Evolutionary conservation across 2,888 invertebrate genomes (phyloP), one percentile per base, ranked within the genome.

Genomic region (Neuroscelio doddi): DNA sequence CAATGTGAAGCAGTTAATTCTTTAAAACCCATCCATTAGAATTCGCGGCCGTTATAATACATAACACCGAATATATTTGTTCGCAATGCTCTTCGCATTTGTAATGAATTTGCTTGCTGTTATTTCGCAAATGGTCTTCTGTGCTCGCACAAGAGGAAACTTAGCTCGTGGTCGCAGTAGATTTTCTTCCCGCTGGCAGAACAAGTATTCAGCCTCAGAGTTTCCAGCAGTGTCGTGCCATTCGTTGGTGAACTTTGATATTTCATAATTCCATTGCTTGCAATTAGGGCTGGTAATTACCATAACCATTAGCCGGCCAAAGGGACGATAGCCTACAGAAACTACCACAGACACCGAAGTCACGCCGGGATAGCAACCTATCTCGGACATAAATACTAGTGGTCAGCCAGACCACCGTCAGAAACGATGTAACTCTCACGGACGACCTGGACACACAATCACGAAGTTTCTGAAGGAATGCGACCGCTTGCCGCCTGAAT

Each of bases 271-370:
- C 80, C 82, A 82, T 83, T 82, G 82, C 80, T 80, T 74, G 83
- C 83, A 83, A 83, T 84, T 83, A 84, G 81, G 82, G 78, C 76
- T 71, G 77, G 83, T 84, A 83, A 84, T 84, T 84, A 83, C 83
- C 83, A 83, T 83, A 83, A 84, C 82, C 84, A 84, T 84, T 84
- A 83, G 82, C 68, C 63, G 65, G 73, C 58, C 58, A 74, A 73
- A 70, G 65, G 69, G 67, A 68, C 67, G 68, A 74, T 64, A 51
- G 74, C 56, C 58, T 64, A 68, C 73, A 69, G 73, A 77, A 78
- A 78, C 78, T 79, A 76, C 76, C 72, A 64, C 69, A 72, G 74
- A 74, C 74, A 72, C 69, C 69, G 70, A 72, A 70, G 75, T 75
- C 73, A 72, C 71, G 69, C 69, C 62, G 71, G 69, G 26, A 38